phyloP scores from a whole-genome alignment of 2,113 vertebrate genomes.

The Acanthisitta chloris region DNA sequence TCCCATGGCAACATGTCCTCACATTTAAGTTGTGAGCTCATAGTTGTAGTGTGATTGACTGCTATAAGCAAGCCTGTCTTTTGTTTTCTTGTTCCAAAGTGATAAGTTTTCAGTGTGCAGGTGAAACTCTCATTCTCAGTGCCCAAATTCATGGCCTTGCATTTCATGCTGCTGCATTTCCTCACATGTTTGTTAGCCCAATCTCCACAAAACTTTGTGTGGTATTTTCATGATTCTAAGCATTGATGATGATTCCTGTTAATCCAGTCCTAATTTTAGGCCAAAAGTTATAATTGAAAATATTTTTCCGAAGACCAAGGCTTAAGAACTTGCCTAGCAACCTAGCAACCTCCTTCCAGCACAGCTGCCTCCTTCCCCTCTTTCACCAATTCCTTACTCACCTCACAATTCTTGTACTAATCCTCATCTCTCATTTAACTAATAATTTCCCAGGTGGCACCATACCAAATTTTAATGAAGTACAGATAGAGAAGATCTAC shows the following conservation, averaged over 20 bases:
- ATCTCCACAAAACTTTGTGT: neutral
- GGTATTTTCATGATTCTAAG: neutral
- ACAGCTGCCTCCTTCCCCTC: neutral
- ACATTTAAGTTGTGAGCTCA: neutral
- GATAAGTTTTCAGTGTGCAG: neutral
- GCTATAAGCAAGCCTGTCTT: neutral
- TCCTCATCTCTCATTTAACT: slow-evolving; percentile 44
- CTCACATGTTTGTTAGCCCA: neutral
- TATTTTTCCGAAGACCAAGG: neutral
- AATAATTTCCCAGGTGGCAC: slow-evolving; percentile 59
- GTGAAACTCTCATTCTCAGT: neutral
- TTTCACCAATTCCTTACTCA: neutral
- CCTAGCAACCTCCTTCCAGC: neutral
- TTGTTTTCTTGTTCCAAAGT: neutral
- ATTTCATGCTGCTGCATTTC: neutral
- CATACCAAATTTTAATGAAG: slow-evolving; percentile 51
- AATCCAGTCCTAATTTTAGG: neutral
- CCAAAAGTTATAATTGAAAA: neutral
- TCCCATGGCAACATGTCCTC: neutral
- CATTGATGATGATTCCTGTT: neutral
- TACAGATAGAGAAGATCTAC: slow-evolving; percentile 48
- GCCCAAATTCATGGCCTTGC: neutral
- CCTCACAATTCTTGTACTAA: neutral
- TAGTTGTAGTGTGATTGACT: neutral
- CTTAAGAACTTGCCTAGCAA: neutral